These are phyloP conservation scores for Rhodophaea formosa DNA, from an alignment of 2,888 invertebrate genomes.

Conservation along the genomic window DNA sequence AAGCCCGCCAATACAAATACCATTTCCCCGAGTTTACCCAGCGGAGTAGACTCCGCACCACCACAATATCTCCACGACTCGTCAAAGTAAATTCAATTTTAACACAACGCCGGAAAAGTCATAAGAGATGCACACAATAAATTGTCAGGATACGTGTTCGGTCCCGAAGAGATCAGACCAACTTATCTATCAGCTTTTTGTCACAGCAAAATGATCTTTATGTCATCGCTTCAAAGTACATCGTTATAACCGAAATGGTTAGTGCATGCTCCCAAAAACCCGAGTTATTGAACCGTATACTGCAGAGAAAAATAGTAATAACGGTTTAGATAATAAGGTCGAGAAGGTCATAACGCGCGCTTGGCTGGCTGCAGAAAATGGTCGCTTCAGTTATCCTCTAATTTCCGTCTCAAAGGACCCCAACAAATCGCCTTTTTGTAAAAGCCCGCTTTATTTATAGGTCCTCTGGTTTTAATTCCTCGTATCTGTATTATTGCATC, in stretches of 20 bases:
- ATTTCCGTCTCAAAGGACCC: conserved; percentile 24
- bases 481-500: conserved; percentile 14
- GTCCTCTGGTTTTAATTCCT: conserved; percentile 5
- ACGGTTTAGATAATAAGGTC: not conserved
- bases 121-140: not conserved
- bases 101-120: not conserved
- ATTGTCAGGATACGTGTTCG: not conserved
- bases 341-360: not conserved
- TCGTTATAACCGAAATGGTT: not conserved
- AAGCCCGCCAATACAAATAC: not conserved
- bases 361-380: conserved; percentile 4
- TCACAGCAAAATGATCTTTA: conserved; percentile 1
- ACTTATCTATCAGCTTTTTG: conserved; percentile 6
- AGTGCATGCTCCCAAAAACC: not conserved
- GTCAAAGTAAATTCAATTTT: not conserved
- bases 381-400: conserved; percentile 24
- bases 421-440: conserved; percentile 21
- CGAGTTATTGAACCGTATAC: conserved; percentile 1
- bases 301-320: conserved; percentile 1
- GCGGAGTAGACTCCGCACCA: not conserved
- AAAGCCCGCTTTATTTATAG: conserved; percentile 14
- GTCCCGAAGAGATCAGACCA: not conserved
- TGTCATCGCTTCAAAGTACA: not conserved
- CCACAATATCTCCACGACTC: not conserved
- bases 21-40: conserved; percentile 8